Conservation (phyloP, 1,140 invertebrate genomes). For the Rhagoletis pomonella region DNA sequence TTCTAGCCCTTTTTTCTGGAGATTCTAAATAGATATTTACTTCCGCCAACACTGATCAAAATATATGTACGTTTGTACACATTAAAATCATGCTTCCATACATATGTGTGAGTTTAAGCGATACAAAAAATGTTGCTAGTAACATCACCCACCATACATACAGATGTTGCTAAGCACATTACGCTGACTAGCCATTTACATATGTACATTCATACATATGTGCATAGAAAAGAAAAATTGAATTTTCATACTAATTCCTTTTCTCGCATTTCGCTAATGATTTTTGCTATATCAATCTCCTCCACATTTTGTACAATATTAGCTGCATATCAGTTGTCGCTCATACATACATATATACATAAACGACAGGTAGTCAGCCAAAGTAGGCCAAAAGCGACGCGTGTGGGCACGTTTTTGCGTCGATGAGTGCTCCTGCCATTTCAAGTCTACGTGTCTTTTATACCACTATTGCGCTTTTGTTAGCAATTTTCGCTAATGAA, state of each 20-base stretch:
- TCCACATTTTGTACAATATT: not conserved
- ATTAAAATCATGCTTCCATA: too few species aligned
- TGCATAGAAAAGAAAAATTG: not conserved
- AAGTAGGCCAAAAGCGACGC: constrained; percentile 47
- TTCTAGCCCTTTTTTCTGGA: too few species aligned
- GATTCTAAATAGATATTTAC: too few species aligned
- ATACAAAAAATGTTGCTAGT: not conserved
- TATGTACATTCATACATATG: not conserved
- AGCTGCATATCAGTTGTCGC: not conserved
- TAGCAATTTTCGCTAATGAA: not conserved
- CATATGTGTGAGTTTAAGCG: too few species aligned
- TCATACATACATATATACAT: not conserved
- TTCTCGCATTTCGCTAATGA: not conserved
- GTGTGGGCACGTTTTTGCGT: not conserved
- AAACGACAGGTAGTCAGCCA: not conserved
- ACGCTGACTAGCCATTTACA: not conserved
- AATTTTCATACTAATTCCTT: not conserved
- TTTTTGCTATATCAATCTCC: not conserved
- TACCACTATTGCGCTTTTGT: not conserved
- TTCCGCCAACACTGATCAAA: too few species aligned
- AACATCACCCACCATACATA: not conserved
- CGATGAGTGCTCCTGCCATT: not conserved
- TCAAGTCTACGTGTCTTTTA: not conserved
- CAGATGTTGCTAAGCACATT: constrained; percentile 5
- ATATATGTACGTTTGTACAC: too few species aligned